Evolutionary conservation across 2,113 vertebrate genomes (phyloP).

Genomic region (Sceloporus tristichus): DNA sequence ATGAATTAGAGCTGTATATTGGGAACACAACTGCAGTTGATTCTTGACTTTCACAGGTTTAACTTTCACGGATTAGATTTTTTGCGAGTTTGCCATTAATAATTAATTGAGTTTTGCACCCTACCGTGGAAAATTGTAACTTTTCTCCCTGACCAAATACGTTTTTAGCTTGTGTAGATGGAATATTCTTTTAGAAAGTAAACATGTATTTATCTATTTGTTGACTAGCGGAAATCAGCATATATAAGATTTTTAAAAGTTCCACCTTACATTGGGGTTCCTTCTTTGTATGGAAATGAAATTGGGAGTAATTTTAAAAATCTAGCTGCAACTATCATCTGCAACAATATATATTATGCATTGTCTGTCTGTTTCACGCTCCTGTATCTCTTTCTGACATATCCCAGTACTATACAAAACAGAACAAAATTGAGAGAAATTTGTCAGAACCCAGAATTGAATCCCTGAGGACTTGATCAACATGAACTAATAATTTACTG

Average conservation of each 20-base stretch:
- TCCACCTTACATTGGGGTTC: background rate
- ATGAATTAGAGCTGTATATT: background rate
- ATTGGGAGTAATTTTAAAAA: background rate
- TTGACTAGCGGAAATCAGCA: background rate
- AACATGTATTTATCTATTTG: background rate
- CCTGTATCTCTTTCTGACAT: background rate
- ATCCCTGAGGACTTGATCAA: background rate
- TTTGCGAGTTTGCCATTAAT: too few species aligned
- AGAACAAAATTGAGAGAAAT: background rate
- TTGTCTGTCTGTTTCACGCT: too few species aligned
- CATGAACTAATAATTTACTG: background rate
- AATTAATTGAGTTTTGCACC: too few species aligned
- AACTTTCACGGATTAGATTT: too few species aligned
- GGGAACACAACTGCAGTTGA: background rate
- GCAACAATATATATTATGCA: background rate
- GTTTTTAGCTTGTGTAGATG: background rate
- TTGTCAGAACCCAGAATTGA: background rate
- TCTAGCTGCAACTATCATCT: background rate
- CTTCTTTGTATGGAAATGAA: background rate
- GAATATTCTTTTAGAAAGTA: background rate
- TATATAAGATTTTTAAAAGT: too few species aligned
- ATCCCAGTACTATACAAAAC: background rate
- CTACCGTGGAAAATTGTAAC: background rate
- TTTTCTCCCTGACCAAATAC: background rate
- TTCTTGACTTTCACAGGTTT: too few species aligned